phyloP scores from a whole-genome alignment of 2,888 invertebrate genomes.

The Epiblema foenella region DNA sequence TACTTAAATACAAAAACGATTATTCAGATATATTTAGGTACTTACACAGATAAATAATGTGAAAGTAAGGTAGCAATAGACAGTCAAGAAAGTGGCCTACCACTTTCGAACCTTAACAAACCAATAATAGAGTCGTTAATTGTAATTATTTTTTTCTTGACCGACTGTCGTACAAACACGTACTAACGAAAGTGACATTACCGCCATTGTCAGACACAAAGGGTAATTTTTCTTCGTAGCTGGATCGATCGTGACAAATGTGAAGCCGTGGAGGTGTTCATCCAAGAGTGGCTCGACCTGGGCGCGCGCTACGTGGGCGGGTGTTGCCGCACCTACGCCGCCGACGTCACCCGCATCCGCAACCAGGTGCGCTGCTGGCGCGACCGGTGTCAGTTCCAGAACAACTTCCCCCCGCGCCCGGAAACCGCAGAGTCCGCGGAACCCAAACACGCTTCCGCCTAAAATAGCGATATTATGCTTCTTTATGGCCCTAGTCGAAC shows the following conservation, averaged over 20 bases:
- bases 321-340: constrained; percentile 94
- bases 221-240: constrained; percentile 68
- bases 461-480: constrained; percentile 29
- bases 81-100: no score
- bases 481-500: constrained; percentile 39
- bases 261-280: constrained; percentile 88
- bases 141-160: no score
- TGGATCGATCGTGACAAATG: constrained; percentile 90
- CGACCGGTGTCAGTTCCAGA: constrained; percentile 72
- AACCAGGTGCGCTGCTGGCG: constrained; percentile 85
- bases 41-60: no score
- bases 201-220: no score
- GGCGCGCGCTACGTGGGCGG: constrained; percentile 96
- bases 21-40: background rate
- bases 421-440: constrained; percentile 45
- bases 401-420: constrained; percentile 56
- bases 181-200: background rate
- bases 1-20: background rate
- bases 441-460: constrained; percentile 24
- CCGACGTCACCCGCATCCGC: constrained; percentile 90
- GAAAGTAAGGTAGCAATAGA: no score
- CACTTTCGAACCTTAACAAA: no score
- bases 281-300: constrained; percentile 91
- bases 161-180: background rate
- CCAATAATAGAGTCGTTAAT: no score